These are phyloP conservation scores for Quadriops clusia DNA, from an alignment of 2,888 invertebrate genomes.

Conservation along the genomic window DNA sequence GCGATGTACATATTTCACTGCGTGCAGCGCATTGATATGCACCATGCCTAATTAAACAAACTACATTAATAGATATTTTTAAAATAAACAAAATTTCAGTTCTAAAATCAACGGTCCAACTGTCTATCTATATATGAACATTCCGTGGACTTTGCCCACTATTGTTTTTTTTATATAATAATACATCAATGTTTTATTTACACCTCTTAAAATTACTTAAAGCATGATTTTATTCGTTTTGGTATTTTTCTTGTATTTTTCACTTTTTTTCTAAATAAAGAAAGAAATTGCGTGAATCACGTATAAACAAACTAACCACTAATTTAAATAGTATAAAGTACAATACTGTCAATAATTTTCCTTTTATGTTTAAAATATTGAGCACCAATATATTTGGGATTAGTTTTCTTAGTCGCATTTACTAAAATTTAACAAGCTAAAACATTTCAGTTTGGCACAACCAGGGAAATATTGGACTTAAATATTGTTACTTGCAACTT, in stretches of 20 bases:
- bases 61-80: too few species aligned
- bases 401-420: too few species aligned
- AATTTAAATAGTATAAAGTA: background rate
- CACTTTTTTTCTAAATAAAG: conserved; percentile 1
- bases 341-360: background rate
- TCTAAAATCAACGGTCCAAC: background rate
- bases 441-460: too few species aligned
- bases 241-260: conserved; percentile 3
- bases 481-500: too few species aligned
- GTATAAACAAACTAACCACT: background rate
- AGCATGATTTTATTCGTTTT: conserved; percentile 26
- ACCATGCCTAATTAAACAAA: too few species aligned
- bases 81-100: too few species aligned
- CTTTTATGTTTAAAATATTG: background rate
- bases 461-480: too few species aligned
- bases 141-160: conserved; percentile 17
- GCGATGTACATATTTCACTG: background rate
- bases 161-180: conserved; percentile 17
- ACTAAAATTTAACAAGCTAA: too few species aligned
- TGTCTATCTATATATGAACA: conserved; percentile 18
- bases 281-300: too few species aligned
- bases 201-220: conserved; percentile 30
- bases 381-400: background rate
- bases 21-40: background rate
- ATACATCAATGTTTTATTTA: conserved; percentile 26